Percentiles rank a stretch among this genome's conserved stretches.
Evolutionary conservation across 2,888 invertebrate genomes (phyloP).

Genomic region (Drosophila subsilvestris): DNA sequence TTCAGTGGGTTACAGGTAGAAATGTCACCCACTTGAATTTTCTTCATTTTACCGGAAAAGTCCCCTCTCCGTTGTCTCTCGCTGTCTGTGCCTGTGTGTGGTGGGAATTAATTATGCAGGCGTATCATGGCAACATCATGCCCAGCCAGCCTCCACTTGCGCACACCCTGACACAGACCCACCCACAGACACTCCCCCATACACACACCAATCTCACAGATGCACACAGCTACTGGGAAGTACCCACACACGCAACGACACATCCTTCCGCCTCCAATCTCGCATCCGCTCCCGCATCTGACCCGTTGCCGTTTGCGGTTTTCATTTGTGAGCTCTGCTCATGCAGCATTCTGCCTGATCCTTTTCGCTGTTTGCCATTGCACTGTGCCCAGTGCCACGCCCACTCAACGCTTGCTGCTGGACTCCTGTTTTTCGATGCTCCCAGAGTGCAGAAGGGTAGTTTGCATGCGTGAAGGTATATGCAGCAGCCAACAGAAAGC

Average conservation of each 20-base stretch:
- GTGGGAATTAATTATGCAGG: conserved; percentile 76
- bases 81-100: conserved; percentile 35
- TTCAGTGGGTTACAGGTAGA: conserved; percentile 22
- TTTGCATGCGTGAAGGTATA: neutral
- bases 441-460: neutral
- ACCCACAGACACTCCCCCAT: neutral
- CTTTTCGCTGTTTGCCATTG: conserved; percentile 37
- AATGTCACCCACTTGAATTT: conserved; percentile 52
- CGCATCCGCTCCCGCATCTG: conserved; percentile 5
- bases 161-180: conserved; percentile 4
- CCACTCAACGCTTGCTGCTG: conserved; percentile 31
- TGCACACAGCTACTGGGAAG: neutral
- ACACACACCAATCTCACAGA: neutral
- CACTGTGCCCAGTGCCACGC: conserved; percentile 22
- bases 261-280: conserved; percentile 19
- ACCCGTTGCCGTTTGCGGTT: conserved; percentile 60
- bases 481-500: too few relatives aligned
- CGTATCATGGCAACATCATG: conserved; percentile 72
- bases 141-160: conserved; percentile 10
- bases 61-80: neutral
- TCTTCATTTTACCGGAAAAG: neutral
- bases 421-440: neutral
- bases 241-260: conserved; percentile 12
- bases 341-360: conserved; percentile 34
- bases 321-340: conserved; percentile 64